Evolutionary conservation across 2,888 invertebrate species (phyloP).

Genomic region (Calameuta pallipes): DNA sequence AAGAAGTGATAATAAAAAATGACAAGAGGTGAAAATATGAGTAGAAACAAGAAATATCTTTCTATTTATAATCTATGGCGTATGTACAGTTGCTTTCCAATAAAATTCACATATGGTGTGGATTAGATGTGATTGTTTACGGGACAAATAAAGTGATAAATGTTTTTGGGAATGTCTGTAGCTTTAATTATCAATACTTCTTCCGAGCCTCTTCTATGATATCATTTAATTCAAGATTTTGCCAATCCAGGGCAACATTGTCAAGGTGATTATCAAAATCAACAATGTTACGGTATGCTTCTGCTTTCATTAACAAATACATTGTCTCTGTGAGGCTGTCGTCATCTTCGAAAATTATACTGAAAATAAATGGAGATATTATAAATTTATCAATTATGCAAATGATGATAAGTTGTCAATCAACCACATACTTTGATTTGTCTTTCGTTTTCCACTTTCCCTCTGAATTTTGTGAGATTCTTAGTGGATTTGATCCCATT

Average conservation of each 20-base stretch:
- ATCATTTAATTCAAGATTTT: constrained; percentile 77
- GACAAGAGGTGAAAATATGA: not conserved
- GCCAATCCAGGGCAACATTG: constrained; percentile 90
- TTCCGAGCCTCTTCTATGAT: constrained; percentile 67
- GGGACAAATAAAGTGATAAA: not conserved
- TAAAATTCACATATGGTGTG: constrained; percentile 23
- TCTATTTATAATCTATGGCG: constrained; percentile 37
- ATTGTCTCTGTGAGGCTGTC: constrained; percentile 73
- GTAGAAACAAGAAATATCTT: constrained; percentile 30
- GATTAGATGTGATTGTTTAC: not conserved
- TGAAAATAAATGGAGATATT: constrained; percentile 28
- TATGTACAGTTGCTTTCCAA: constrained; percentile 41
- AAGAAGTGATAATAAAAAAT: not conserved
- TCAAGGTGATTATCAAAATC: constrained; percentile 99
- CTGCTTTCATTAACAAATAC: constrained; percentile 78
- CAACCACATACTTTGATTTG: constrained; percentile 63
- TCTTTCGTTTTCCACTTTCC: constrained; percentile 81
- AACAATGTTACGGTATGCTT: constrained; percentile 81
- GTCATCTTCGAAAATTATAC: constrained; percentile 55
- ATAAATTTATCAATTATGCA: not conserved
- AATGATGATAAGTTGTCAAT: constrained; percentile 6
- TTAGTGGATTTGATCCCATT: constrained; percentile 77
- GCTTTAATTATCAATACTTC: constrained; percentile 27
- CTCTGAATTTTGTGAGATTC: constrained; percentile 77
- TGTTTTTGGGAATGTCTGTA: not conserved